A percentile compares a stretch with the other conserved stretches of the same genome.
Evolutionary conservation across 1,140 invertebrate genomes (phyloP).

Genomic region (Bursaphelenchus mucronatus): DNA sequence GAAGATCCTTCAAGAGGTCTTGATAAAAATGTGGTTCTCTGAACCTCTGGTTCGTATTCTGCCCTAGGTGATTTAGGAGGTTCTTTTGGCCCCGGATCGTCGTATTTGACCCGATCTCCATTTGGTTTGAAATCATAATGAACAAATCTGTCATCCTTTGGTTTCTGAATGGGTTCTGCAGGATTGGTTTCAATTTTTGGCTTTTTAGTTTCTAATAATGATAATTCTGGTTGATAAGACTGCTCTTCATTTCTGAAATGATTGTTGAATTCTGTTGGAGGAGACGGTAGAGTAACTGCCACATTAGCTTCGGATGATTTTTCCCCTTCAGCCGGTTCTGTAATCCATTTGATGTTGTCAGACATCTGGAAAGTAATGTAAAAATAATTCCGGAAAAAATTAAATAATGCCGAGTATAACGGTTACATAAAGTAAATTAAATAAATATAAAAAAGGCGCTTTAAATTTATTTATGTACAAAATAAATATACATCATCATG

Average conservation of each 20-base stretch:
- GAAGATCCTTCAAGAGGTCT: too few species aligned
- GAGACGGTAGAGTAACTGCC: neutral
- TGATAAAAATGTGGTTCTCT: too few species aligned
- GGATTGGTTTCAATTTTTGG: neutral
- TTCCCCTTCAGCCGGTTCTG: slow-evolving; percentile 2
- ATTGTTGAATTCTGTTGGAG: neutral
- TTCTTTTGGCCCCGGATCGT: too few species aligned
- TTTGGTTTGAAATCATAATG: too few species aligned
- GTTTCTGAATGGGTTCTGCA: neutral
- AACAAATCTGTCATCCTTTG: neutral
- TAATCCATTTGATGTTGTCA: slow-evolving; percentile 14
- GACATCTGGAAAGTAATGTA: neutral
- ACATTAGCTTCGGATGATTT: neutral
- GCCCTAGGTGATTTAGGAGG: too few species aligned
- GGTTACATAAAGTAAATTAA: too few species aligned
- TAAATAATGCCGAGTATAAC: neutral
- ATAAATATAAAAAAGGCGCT: neutral
- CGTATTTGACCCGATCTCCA: too few species aligned
- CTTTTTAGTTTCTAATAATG: neutral
- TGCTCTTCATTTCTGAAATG: neutral
- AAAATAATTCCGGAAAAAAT: neutral
- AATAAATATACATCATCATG: neutral
- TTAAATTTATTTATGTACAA: neutral
- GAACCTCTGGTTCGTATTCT: too few species aligned
- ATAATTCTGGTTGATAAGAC: neutral